Conservation (phyloP, 2,888 invertebrate species). For the Lycocerus yunnanus region DNA sequence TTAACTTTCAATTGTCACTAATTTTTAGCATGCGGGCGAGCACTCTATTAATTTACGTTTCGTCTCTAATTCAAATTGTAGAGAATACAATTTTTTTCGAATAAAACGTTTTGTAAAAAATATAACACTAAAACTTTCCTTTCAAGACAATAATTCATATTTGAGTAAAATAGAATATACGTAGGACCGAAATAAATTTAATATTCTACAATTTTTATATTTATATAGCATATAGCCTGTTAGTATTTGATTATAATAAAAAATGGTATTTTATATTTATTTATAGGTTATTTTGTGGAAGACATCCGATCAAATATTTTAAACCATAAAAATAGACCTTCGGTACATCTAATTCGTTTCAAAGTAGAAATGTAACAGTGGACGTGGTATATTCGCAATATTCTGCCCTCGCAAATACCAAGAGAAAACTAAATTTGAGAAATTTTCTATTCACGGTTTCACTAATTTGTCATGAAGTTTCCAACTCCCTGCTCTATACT, state of each 20-base stretch:
- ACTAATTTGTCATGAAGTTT: neutral
- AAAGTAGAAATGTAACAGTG: neutral
- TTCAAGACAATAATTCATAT: neutral
- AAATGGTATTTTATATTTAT: neutral
- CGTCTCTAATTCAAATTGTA: neutral
- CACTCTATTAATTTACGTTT: neutral
- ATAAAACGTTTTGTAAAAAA: neutral
- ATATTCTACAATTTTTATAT: neutral
- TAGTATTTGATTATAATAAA: neutral
- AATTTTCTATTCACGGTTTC: neutral
- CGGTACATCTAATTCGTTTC: neutral
- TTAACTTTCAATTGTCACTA: neutral
- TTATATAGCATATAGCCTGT: neutral
- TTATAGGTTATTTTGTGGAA: neutral
- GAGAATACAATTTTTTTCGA: neutral
- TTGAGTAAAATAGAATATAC: neutral
- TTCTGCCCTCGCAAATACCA: neutral
- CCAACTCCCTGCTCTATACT: neutral
- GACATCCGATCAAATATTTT: neutral
- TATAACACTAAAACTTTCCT: neutral
- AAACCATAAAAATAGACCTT: neutral
- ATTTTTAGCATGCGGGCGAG: neutral
- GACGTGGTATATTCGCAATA: neutral
- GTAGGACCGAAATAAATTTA: neutral
- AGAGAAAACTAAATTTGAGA: neutral